phyloP scores from a whole-genome alignment of 2,888 invertebrate species.

The Neoitamus cyanurus region DNA sequence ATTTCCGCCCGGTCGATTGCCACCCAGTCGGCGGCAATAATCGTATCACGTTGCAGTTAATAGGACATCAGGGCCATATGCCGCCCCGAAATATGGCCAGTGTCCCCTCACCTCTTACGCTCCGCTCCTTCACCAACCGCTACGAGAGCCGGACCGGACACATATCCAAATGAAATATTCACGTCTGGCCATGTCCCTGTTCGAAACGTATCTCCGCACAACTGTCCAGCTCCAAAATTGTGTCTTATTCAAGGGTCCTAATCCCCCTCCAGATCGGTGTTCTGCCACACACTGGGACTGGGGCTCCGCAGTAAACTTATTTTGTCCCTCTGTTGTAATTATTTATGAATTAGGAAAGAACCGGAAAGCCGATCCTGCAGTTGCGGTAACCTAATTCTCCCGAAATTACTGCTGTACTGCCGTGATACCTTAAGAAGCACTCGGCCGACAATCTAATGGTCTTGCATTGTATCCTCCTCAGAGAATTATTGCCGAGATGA shows the following conservation, averaged over 20 bases:
- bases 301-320: neutral
- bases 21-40: neutral
- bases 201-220: neutral
- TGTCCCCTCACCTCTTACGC: neutral
- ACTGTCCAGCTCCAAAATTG: neutral
- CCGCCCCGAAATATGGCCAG: neutral
- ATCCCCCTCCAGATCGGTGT: neutral
- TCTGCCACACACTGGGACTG: neutral
- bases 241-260: neutral
- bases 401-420: neutral
- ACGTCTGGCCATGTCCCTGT: neutral
- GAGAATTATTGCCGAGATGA: neutral
- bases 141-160: neutral
- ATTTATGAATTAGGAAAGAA: neutral
- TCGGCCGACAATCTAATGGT: neutral
- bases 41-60: neutral
- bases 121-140: too few species aligned
- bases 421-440: neutral
- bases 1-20: neutral
- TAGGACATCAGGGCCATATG: neutral
- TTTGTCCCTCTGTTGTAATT: neutral
- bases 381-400: neutral
- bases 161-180: neutral
- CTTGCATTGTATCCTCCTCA: neutral
- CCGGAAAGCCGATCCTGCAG: neutral